Conservation (phyloP, 2,113 vertebrate genomes). For the Edolisoma coerulescens region DNA sequence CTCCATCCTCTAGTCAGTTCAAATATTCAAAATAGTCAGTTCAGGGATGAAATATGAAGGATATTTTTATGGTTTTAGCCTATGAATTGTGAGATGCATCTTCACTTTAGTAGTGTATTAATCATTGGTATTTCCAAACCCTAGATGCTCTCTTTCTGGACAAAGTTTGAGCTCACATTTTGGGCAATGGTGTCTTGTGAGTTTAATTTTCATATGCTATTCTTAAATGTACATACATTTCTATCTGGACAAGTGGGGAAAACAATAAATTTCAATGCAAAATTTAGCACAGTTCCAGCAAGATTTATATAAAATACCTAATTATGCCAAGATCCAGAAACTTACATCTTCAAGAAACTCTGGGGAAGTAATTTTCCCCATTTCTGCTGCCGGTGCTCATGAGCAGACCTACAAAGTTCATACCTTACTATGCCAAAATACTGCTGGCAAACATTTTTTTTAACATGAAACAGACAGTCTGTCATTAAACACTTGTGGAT, state of each 20-base stretch:
- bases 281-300: neutral
- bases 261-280: neutral
- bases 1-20: neutral
- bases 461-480: constrained; percentile 59
- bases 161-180: neutral
- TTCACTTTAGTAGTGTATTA: neutral
- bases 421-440: constrained; percentile 44
- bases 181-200: neutral
- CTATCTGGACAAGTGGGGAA: neutral
- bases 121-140: neutral
- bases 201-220: neutral
- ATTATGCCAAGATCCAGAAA: neutral
- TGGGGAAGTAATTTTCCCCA: neutral
- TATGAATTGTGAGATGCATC: neutral
- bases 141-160: neutral
- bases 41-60: neutral
- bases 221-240: neutral
- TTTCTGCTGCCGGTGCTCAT: neutral
- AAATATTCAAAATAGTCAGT: neutral
- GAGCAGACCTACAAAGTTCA: constrained; percentile 24
- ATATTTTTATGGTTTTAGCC: neutral
- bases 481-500: constrained; percentile 58
- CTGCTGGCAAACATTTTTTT: constrained; percentile 51
- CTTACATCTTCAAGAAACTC: neutral
- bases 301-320: neutral